These are phyloP conservation scores for Habrosyne pyritoides DNA, from an alignment of 2,888 invertebrate genomes.

Conservation along the genomic window DNA sequence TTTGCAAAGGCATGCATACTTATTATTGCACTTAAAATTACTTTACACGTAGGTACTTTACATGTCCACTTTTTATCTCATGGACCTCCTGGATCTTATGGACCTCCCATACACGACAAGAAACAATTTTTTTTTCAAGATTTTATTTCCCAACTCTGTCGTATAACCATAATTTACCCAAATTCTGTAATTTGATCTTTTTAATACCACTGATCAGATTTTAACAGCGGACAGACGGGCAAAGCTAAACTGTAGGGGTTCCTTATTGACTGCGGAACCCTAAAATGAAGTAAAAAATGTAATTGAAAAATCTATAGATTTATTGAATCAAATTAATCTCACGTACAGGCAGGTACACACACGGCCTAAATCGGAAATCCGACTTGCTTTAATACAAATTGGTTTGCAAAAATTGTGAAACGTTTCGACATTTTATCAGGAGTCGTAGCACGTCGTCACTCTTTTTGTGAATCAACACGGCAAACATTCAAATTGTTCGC, in stretches of 20 bases:
- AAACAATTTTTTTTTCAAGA: too few relatives aligned
- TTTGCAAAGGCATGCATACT: not conserved
- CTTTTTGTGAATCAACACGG: conserved; percentile 47
- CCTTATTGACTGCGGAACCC: too few relatives aligned
- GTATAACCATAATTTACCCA: too few relatives aligned
- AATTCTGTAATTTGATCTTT: too few relatives aligned
- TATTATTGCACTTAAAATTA: not conserved
- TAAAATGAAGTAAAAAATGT: too few relatives aligned
- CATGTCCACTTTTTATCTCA: too few relatives aligned
- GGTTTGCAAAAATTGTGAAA: conserved; percentile 21
- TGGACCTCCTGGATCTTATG: too few relatives aligned
- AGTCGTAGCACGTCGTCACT: conserved; percentile 42
- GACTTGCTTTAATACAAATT: conserved; percentile 26
- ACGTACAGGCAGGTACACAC: conserved; percentile 14
- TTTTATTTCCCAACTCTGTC: too few relatives aligned
- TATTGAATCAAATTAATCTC: not conserved
- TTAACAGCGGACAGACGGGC: too few relatives aligned
- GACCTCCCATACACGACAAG: too few relatives aligned
- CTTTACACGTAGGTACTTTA: not conserved
- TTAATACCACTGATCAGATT: too few relatives aligned
- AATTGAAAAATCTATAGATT: not conserved
- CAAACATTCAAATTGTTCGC: conserved; percentile 49
- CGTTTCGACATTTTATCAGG: conserved; percentile 15
- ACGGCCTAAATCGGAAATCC: conserved; percentile 22
- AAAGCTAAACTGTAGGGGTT: too few relatives aligned